Base-by-base conservation (phyloP, 2,888 invertebrate genomes). In the Amblyjoppa proteus region DNA sequence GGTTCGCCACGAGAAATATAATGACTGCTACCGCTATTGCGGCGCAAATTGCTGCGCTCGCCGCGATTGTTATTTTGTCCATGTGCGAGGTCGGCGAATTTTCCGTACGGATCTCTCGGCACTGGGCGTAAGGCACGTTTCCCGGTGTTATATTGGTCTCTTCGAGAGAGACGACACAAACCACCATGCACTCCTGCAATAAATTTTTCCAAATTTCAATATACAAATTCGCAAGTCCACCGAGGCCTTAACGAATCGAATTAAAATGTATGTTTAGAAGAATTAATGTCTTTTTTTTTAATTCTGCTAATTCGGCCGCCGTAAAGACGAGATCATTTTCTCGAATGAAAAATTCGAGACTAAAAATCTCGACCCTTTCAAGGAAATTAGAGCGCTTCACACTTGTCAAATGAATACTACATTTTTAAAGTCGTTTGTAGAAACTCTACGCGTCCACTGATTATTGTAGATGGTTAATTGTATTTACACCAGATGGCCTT, bases 21-120 rank as follows among this genome's bases (percentile, higher is more conserved):
- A 98, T 97, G 81, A 98, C 98, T 0, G 98, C 98, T 68, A 98
- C 96, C 83, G 98, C 97, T 90, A 98, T 98, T 61, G 98, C 98
- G 61, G 97, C 98, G 94, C 98, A 98, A 92, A 98, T 98, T 81
- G 98, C 98, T 28, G 98, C 98, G 92, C 98, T 98, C 3, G 98
- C 98, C 34, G 97, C 98, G 91, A 98, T 98, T 76, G 98, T 98
- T 92, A 98, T 98, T 94, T 98, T 98, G 95, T 98, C 98, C 97
- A 98, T 98, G 94, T 98, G 97, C 80, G 97, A 97, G 76, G 97
- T 96, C 69, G 97, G 96, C 25, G 97, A 96, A 70, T 97, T 96
- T 70, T 97, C 97, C 2, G 98, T 98, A 87, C 98, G 96, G 81
- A 98, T 97, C 95, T 98, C 98, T 77, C 97, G 96, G 92, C 98